A percentile compares a stretch with the other conserved stretches of the same genome.
These are phyloP conservation scores for Mastomys natalensis DNA, from an alignment of 2,113 vertebrate species.

Conservation along the genomic window DNA sequence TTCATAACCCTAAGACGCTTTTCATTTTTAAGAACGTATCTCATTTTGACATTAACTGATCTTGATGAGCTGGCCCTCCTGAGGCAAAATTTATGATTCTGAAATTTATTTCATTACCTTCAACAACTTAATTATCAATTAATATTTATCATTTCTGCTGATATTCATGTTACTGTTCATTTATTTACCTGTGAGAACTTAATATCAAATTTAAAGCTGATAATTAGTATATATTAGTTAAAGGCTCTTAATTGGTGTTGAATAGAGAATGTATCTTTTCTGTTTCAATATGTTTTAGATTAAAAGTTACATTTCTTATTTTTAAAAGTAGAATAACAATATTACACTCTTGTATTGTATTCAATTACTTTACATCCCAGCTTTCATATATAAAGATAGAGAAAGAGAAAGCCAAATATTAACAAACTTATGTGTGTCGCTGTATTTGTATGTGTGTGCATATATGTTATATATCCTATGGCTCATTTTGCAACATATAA, in stretches of 20 bases:
- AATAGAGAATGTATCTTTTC: neutral
- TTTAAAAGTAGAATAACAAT: slow-evolving; percentile 34
- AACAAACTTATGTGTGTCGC: neutral
- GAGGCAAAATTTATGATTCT: slow-evolving; percentile 28
- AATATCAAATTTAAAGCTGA: slow-evolving; percentile 50
- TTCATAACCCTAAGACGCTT: slow-evolving; percentile 3
- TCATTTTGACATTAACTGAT: slow-evolving; percentile 53
- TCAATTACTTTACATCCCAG: neutral
- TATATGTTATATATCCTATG: neutral
- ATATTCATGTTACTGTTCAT: slow-evolving; percentile 66
- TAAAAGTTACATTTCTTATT: neutral
- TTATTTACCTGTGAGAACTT: slow-evolving; percentile 65
- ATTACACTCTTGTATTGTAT: neutral
- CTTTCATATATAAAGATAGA: neutral
- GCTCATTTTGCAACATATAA: neutral
- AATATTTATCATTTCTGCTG: slow-evolving; percentile 68
- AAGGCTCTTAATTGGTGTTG: slow-evolving; percentile 12
- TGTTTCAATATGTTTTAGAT: slow-evolving; percentile 6
- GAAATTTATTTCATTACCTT: neutral
- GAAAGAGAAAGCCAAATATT: neutral
- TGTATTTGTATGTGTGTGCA: neutral
- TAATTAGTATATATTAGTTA: slow-evolving; percentile 66
- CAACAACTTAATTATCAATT: slow-evolving; percentile 68
- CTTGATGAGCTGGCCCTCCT: slow-evolving; percentile 31
- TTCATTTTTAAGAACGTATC: slow-evolving; percentile 30